These are phyloP conservation scores for Hippocampus mohnikei DNA, from an alignment of 2,113 vertebrate genomes.

Conservation along the genomic window DNA sequence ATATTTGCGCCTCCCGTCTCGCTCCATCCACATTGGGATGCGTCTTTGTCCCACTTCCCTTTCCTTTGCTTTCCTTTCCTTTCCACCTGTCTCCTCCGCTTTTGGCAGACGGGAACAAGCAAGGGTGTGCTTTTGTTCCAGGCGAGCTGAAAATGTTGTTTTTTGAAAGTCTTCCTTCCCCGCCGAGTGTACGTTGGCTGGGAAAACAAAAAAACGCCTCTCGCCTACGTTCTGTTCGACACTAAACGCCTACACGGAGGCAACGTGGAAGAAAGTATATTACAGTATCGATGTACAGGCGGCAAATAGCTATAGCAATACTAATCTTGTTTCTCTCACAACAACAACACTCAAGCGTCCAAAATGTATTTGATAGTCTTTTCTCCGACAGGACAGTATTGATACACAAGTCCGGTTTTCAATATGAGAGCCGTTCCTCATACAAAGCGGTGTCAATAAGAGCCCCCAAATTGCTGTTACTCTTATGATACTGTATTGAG, in stretches of 20 bases:
- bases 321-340: background rate
- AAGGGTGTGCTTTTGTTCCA: background rate
- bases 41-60: constrained; percentile 13
- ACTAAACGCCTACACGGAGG: background rate
- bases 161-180: constrained; percentile 1
- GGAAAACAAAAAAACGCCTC: background rate
- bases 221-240: background rate
- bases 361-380: too few species aligned
- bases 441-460: too few species aligned
- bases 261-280: background rate
- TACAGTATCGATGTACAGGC: background rate
- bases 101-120: constrained; percentile 1
- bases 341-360: too few species aligned
- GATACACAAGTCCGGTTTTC: too few species aligned
- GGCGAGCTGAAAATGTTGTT: background rate
- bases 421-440: too few species aligned
- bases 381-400: too few species aligned
- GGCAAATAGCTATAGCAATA: background rate
- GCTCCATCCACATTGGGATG: constrained; percentile 15
- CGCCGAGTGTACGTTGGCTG: constrained; percentile 1
- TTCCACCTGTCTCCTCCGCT: constrained; percentile 34
- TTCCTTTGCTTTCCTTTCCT: background rate
- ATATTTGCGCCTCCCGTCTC: constrained; percentile 24
- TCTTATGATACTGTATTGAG: too few species aligned
- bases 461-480: too few species aligned